Percentiles rank a stretch among this genome's conserved stretches.
Conservation (phyloP, 2,797 vertebrate genomes). For the Choloepus didactylus region DNA sequence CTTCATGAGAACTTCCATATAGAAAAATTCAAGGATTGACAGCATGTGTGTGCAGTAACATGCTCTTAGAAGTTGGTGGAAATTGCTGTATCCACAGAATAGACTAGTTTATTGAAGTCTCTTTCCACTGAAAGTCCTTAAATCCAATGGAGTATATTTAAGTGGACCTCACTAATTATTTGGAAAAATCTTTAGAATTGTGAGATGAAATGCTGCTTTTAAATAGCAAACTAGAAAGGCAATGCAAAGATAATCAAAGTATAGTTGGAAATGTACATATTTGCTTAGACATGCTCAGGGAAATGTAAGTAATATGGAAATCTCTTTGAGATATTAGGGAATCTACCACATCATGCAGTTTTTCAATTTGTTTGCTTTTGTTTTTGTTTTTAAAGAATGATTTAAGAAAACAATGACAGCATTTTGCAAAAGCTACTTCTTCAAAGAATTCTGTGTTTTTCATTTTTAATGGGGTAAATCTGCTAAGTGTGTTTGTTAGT, state of each 20-base stretch:
- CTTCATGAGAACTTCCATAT: background rate
- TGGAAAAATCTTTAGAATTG: conserved; percentile 52
- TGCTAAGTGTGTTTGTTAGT: background rate
- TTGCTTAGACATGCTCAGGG: conserved; percentile 69
- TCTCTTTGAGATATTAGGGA: conserved; percentile 49
- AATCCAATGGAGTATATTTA: background rate
- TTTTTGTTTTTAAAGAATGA: background rate
- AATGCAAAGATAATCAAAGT: background rate
- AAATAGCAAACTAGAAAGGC: conserved; percentile 21
- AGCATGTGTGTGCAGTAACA: background rate
- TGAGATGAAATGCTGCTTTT: conserved; percentile 41
- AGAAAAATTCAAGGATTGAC: background rate
- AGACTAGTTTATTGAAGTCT: background rate
- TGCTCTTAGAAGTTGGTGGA: background rate
- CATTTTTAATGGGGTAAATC: background rate
- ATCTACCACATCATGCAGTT: background rate
- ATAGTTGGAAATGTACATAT: conserved; percentile 64
- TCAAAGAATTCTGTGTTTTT: conserved; percentile 79
- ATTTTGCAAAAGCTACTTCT: conserved; percentile 70
- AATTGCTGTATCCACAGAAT: background rate
- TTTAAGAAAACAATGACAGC: conserved; percentile 82
- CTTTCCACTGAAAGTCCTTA: background rate
- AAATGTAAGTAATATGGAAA: conserved; percentile 72
- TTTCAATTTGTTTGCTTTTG: conserved; percentile 55
- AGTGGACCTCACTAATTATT: background rate